Conservation (phyloP, 2,113 vertebrate species). For the Zosterops pallidus region DNA sequence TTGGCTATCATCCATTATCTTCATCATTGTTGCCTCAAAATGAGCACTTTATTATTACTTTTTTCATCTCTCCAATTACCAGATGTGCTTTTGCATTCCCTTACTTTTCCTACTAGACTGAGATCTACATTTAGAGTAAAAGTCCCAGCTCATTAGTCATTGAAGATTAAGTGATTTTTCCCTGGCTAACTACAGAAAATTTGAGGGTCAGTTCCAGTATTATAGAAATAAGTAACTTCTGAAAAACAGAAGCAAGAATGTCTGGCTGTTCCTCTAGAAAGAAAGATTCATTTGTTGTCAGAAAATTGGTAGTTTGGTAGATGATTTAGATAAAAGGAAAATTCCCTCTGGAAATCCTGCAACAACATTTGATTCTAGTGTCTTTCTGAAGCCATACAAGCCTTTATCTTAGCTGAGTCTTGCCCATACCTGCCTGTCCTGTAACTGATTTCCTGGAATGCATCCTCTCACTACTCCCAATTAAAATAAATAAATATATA, state of each 20-base stretch:
- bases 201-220: neutral
- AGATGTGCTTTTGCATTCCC: constrained; percentile 65
- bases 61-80: constrained; percentile 74
- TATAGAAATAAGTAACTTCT: neutral
- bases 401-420: neutral
- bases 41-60: constrained; percentile 71
- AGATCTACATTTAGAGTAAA: constrained; percentile 37
- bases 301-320: neutral
- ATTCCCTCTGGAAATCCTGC: neutral
- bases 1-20: constrained; percentile 74
- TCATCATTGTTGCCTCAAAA: constrained; percentile 64
- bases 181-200: neutral
- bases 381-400: neutral
- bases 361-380: neutral
- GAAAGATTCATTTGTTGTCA: neutral
- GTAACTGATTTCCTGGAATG: neutral
- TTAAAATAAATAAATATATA: too few relatives aligned
- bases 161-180: constrained; percentile 40
- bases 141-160: constrained; percentile 3
- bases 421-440: neutral
- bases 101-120: constrained; percentile 28
- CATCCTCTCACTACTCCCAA: too few relatives aligned
- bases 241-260: neutral
- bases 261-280: neutral
- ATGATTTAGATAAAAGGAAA: constrained; percentile 3